A percentile compares a stretch with the other conserved stretches of the same genome.
phyloP scores from a whole-genome alignment of 2,888 invertebrate species.

The Drosophila formosana region DNA sequence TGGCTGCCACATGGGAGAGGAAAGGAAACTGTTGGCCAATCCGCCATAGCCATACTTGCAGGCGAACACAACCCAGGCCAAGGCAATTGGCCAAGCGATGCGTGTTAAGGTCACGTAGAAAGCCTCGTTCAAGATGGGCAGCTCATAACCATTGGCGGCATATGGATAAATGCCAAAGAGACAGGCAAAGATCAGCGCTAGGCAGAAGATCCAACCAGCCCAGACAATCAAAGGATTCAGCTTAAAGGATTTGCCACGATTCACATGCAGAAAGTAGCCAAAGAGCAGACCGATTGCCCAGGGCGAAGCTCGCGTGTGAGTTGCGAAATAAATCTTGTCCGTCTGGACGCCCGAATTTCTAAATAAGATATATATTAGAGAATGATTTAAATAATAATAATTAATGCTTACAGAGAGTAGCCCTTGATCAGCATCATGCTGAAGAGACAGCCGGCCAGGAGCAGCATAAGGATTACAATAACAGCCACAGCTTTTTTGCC shows the following conservation, averaged over 20 bases:
- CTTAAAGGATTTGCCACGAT: constrained; percentile 39
- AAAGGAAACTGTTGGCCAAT: constrained; percentile 72
- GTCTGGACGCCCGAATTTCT: neutral
- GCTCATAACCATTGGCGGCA: constrained; percentile 15
- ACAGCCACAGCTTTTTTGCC: constrained; percentile 64
- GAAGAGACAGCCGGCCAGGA: constrained; percentile 57
- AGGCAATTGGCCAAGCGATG: constrained; percentile 76
- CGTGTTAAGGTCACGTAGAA: constrained; percentile 76
- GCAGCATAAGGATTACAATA: constrained; percentile 57
- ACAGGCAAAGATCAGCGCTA: constrained; percentile 56
- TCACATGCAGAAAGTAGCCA: constrained; percentile 73
- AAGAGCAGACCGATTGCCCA: constrained; percentile 79
- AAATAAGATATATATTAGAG: neutral
- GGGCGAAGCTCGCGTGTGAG: constrained; percentile 71
- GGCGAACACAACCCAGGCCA: constrained; percentile 82
- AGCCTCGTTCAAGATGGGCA: constrained; percentile 63
- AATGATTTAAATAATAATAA: neutral
- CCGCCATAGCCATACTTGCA: constrained; percentile 81
- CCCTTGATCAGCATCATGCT: constrained; percentile 49
- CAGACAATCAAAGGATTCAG: constrained; percentile 49
- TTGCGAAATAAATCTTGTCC: constrained; percentile 64
- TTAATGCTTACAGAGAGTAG: constrained; percentile 44
- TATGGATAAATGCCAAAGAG: constrained; percentile 70
- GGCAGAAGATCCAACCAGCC: constrained; percentile 69
- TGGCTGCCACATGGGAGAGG: constrained; percentile 80